phyloP scores from a whole-genome alignment of 2,113 vertebrate species.

The Melanotaenia duboulayi region DNA sequence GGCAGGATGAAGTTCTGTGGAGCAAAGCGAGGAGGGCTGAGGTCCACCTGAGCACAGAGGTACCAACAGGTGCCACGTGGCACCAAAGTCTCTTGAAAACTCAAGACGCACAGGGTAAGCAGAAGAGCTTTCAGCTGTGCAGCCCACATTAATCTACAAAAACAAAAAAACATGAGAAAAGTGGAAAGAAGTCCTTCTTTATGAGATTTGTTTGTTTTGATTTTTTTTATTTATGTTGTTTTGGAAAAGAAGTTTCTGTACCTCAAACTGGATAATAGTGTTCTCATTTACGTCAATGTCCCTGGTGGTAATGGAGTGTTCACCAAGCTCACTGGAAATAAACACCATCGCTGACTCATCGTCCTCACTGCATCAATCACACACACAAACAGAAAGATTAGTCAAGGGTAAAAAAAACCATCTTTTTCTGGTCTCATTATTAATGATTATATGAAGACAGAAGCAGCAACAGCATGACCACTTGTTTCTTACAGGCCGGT shows the following conservation, averaged over 20 bases:
- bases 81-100: conserved; percentile 95
- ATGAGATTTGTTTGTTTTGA: neutral
- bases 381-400: conserved; percentile 22
- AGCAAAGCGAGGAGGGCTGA: conserved; percentile 92
- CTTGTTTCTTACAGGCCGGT: conserved; percentile 88
- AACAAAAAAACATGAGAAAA: conserved; percentile 28
- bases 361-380: conserved; percentile 85
- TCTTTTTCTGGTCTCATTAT: conserved; percentile 22
- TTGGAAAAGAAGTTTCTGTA: conserved; percentile 64
- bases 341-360: conserved; percentile 99
- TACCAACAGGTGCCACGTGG: conserved; percentile 95
- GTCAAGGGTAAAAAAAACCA: conserved; percentile 11
- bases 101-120: conserved; percentile 89
- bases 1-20: conserved; percentile 94
- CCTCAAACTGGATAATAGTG: conserved; percentile 98
- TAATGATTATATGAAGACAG: neutral
- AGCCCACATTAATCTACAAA: conserved; percentile 93
- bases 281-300: conserved; percentile 96
- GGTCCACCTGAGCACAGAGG: conserved; percentile 94
- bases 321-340: conserved; percentile 94
- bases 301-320: conserved; percentile 95
- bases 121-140: conserved; percentile 93
- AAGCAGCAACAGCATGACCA: neutral
- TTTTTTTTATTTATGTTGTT: neutral
- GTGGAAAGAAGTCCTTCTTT: neutral